Percentiles rank a stretch among this genome's conserved stretches.
Conservation (phyloP, 2,797 vertebrate genomes). For the Harpagifer antarcticus region DNA sequence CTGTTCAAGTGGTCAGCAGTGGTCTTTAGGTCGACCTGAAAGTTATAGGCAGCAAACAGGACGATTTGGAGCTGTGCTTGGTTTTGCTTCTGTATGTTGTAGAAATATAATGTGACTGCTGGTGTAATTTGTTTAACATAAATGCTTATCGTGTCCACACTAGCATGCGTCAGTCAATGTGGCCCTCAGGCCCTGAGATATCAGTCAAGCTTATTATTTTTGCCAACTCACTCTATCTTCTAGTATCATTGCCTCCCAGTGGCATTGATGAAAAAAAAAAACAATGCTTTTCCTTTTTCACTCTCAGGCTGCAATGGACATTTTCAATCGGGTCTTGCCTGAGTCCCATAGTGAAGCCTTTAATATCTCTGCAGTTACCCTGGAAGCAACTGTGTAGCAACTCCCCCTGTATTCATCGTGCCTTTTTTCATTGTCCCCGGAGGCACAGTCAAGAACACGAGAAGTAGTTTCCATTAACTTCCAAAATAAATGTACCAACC, state of each 20-base stretch:
- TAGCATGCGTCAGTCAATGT: constrained; percentile 21
- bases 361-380: constrained; percentile 14
- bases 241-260: constrained; percentile 28
- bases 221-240: constrained; percentile 7
- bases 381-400: constrained; percentile 32
- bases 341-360: no score
- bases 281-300: not conserved
- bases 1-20: not conserved
- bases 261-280: constrained; percentile 28
- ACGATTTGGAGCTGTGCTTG: not conserved
- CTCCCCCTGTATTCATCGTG: constrained; percentile 36
- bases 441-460: constrained; percentile 38
- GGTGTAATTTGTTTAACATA: not conserved
- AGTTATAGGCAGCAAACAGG: no score
- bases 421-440: constrained; percentile 24
- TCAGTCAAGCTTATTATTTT: constrained; percentile 28
- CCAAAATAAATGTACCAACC: constrained; percentile 36
- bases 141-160: not conserved
- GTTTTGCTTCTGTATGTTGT: not conserved
- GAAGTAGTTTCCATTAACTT: constrained; percentile 39
- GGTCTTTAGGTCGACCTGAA: no score
- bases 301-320: constrained; percentile 24
- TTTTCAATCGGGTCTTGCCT: constrained; percentile 23
- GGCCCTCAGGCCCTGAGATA: constrained; percentile 23
- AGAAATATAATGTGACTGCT: not conserved